Evolutionary conservation across 2,113 vertebrate species (phyloP), one percentile per base, ranked within the genome.

Genomic region (Chaenogobius annularis): DNA sequence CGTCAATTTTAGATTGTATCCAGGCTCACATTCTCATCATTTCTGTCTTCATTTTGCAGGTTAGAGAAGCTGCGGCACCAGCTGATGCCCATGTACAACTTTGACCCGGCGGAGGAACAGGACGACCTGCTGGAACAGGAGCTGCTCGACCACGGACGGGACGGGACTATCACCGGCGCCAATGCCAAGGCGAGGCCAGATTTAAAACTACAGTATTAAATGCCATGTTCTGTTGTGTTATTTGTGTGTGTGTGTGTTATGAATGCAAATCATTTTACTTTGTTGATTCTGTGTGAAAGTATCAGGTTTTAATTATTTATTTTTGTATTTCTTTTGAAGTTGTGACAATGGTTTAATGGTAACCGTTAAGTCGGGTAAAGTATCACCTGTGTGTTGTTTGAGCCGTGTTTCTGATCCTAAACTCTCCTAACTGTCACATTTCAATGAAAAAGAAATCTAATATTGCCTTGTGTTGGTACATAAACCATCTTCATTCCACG

Each of bases 71-170:
- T 99, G 1, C 94, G 96, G 77, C 96, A 99, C 88, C 98, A 99
- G 92, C 95, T 99, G 63, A 98, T 99, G 98, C 98, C 98, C 70
- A 98, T 98, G 97, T 99, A 99, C 89, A 99, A 94, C 94, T 99
- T 99, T 44, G 98, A 99, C 85, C 97, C 98, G 35, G 95, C 95
- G 0, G 98, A 99, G 85, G 97, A 98, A 14, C 98, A 98, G 85
- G 97, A 98, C 5, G 98, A 99, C 79, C 91, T 99, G 86, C 92
- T 99, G 85, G 98, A 99, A 87, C 97, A 96, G 91, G 98, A 99
- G 83, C 92, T 98, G 31, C 90, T 99, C 88, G 98, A 99, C 55
- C 97, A 97, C 0, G 95, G 95, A 46, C 89, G 96, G 68, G 97
- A 97, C 3, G 87, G 90, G 26, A 91, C 84, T 37, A 89, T 95